Conservation (phyloP, 2,797 vertebrate genomes). For the Todus mexicanus region DNA sequence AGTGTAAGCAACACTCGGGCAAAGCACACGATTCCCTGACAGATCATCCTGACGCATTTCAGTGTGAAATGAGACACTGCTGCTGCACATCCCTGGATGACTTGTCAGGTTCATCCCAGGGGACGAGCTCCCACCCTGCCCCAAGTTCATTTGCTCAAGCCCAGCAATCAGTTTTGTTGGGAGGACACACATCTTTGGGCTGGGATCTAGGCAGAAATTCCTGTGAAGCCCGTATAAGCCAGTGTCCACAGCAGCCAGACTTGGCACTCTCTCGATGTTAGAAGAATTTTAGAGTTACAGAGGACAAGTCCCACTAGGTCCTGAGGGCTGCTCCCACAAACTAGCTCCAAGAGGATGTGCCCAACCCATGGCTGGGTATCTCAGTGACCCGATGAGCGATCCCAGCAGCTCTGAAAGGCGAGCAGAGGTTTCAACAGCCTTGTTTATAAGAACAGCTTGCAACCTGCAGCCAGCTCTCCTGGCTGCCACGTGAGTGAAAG, state of each 20-base stretch:
- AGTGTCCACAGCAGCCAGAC: not conserved
- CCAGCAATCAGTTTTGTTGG: not conserved
- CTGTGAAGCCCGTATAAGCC: not conserved
- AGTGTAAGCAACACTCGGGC: not conserved
- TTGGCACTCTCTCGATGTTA: not conserved
- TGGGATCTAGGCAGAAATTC: not conserved
- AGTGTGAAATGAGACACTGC: not conserved
- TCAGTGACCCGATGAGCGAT: not conserved
- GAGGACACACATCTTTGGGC: not conserved
- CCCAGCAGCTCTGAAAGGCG: not conserved
- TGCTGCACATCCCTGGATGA: not conserved
- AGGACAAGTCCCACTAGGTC: not conserved
- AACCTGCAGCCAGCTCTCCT: constrained; percentile 56
- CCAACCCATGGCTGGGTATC: not conserved
- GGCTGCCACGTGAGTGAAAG: constrained; percentile 53
- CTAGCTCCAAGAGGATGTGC: not conserved
- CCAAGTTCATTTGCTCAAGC: not conserved
- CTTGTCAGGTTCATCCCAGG: not conserved
- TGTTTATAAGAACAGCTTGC: constrained; percentile 27
- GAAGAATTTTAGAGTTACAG: not conserved
- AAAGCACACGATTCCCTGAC: not conserved
- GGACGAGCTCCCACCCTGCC: not conserved
- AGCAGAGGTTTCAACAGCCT: constrained; percentile 28
- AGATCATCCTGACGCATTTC: constrained; percentile 4
- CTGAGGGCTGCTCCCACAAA: not conserved